phyloP scores from a whole-genome alignment of 2,888 invertebrate species.

The Taphrorychus bicolor region DNA sequence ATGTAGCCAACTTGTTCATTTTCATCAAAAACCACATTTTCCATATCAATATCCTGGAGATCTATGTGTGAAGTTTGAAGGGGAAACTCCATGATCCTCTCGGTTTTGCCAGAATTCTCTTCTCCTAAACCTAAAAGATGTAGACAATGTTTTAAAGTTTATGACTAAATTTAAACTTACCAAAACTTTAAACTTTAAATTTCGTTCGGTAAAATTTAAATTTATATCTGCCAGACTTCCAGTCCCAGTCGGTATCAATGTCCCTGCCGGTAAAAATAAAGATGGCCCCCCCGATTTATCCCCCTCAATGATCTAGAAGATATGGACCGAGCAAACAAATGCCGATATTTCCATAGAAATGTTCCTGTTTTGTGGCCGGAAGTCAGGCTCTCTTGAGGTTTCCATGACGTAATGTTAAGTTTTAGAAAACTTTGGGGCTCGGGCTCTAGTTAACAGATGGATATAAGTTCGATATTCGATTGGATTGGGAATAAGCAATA shows the following conservation, averaged over 20 bases:
- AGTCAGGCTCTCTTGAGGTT: too few species aligned
- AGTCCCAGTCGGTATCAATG: slow-evolving; percentile 21
- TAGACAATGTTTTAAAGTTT: background rate
- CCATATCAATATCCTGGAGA: slow-evolving; percentile 7
- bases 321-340: too few species aligned
- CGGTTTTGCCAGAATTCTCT: too few species aligned
- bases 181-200: slow-evolving; percentile 33
- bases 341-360: too few species aligned
- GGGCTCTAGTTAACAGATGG: too few species aligned
- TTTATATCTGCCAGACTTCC: slow-evolving; percentile 6
- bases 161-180: background rate
- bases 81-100: slow-evolving; percentile 13
- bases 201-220: slow-evolving; percentile 48
- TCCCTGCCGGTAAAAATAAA: slow-evolving; percentile 43
- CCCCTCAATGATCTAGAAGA: too few species aligned
- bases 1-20: slow-evolving; percentile 10
- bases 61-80: background rate
- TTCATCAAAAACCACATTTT: background rate
- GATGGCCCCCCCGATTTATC: too few species aligned
- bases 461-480: too few species aligned
- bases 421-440: too few species aligned
- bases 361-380: too few species aligned
- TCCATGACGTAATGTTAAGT: too few species aligned
- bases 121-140: background rate
- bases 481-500: too few species aligned